Percentiles rank a stretch among this genome's conserved stretches.
Evolutionary conservation across 2,113 vertebrate species (phyloP).

Genomic region (Baryphthengus martii): DNA sequence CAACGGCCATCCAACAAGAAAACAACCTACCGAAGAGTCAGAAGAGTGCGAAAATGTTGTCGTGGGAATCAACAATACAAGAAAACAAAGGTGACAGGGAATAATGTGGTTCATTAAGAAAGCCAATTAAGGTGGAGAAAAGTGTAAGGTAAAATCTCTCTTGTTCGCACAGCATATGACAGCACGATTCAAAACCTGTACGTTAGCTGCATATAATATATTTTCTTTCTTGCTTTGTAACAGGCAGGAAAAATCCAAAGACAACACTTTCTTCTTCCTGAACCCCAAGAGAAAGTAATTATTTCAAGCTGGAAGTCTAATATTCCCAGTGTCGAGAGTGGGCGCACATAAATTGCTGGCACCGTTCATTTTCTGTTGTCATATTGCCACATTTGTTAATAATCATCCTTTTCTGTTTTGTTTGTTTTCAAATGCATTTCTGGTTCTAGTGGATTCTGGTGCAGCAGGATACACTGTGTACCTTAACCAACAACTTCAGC

Average conservation of each 20-base stretch:
- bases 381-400: constrained; percentile 43
- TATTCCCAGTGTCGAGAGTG: constrained; percentile 50
- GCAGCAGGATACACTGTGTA: neutral
- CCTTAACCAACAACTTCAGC: constrained; percentile 38
- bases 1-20: constrained; percentile 20
- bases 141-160: constrained; percentile 55
- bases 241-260: constrained; percentile 66
- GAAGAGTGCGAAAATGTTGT: constrained; percentile 51
- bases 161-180: constrained; percentile 20
- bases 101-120: constrained; percentile 59
- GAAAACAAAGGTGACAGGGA: constrained; percentile 77
- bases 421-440: constrained; percentile 18
- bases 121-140: constrained; percentile 53
- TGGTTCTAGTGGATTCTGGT: constrained; percentile 18
- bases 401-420: constrained; percentile 19
- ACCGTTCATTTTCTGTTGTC: constrained; percentile 54
- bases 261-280: constrained; percentile 64
- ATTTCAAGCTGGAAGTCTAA: constrained; percentile 64
- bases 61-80: constrained; percentile 62
- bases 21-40: constrained; percentile 32
- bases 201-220: constrained; percentile 36
- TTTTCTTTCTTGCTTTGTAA: constrained; percentile 63
- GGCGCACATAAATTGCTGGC: constrained; percentile 54
- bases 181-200: constrained; percentile 51
- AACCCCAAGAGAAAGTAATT: constrained; percentile 68